A percentile compares a stretch with the other conserved stretches of the same genome.
phyloP scores from a whole-genome alignment of 2,888 invertebrate species.

The Troides helena region DNA sequence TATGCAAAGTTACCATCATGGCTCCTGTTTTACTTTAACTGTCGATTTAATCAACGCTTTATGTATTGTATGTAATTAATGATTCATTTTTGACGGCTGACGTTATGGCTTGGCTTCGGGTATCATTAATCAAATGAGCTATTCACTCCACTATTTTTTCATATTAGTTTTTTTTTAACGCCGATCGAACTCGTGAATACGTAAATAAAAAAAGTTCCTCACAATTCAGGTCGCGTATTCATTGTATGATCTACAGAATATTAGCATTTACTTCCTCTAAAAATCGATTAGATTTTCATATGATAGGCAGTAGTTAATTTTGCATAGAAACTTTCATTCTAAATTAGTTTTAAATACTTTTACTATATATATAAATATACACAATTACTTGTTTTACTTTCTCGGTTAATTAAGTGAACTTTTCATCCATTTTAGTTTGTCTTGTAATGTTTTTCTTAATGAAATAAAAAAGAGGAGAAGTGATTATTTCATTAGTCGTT shows the following conservation, averaged over 20 bases:
- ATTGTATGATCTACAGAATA: not conserved
- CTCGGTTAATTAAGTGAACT: too few species aligned
- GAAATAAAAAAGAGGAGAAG: too few species aligned
- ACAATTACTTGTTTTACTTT: too few species aligned
- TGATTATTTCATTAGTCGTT: not conserved
- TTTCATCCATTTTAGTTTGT: too few species aligned
- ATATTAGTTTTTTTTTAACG: constrained; percentile 16
- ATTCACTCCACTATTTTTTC: constrained; percentile 34
- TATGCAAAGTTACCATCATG: constrained; percentile 12
- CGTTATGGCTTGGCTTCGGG: constrained; percentile 38
- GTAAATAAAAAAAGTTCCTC: constrained; percentile 11
- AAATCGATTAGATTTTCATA: too few species aligned
- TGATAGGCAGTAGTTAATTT: too few species aligned
- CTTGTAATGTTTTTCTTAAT: too few species aligned
- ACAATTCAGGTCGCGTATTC: not conserved
- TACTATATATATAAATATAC: too few species aligned
- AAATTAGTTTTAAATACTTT: too few species aligned
- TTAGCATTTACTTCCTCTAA: too few species aligned
- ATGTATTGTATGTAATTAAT: constrained; percentile 35
- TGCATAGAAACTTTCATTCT: too few species aligned
- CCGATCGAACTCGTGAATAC: constrained; percentile 21
- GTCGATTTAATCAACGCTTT: constrained; percentile 28
- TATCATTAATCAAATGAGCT: constrained; percentile 39
- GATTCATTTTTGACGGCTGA: constrained; percentile 39
- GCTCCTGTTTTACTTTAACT: constrained; percentile 23